Evolutionary conservation across 1,140 invertebrate species (phyloP).

Genomic region (Thaumetopoea pityocampa): DNA sequence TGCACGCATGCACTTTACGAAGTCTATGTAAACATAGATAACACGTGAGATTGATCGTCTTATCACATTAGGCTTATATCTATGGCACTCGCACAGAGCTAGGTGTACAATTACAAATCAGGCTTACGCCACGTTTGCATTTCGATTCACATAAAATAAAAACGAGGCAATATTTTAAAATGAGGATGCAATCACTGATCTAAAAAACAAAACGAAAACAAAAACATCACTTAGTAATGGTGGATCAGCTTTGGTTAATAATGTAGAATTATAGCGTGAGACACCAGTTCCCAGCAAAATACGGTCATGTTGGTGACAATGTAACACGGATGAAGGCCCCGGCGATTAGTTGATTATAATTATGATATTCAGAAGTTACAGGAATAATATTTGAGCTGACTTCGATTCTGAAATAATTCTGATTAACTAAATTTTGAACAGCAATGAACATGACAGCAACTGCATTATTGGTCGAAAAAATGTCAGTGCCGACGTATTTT

Average conservation of each 20-base stretch:
- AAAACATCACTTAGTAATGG: constrained; percentile 25
- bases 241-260: constrained; percentile 33
- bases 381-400: no score
- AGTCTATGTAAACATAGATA: constrained; percentile 64
- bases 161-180: constrained; percentile 6
- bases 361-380: no score
- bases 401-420: no score
- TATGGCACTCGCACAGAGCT: constrained; percentile 19
- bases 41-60: constrained; percentile 29
- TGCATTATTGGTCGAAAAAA: no score
- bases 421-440: no score
- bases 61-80: constrained; percentile 18
- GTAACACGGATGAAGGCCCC: not conserved
- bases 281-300: constrained; percentile 19
- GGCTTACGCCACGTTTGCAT: constrained; percentile 4
- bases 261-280: constrained; percentile 17
- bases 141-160: not conserved
- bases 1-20: constrained; percentile 51
- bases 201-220: constrained; percentile 8
- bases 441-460: no score
- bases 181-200: constrained; percentile 14
- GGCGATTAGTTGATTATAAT: no score
- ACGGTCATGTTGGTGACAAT: constrained; percentile 3
- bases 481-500: no score
- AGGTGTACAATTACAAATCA: not conserved